These are phyloP conservation scores for Baryphthengus martii DNA, from an alignment of 2,113 vertebrate genomes.

Conservation along the genomic window DNA sequence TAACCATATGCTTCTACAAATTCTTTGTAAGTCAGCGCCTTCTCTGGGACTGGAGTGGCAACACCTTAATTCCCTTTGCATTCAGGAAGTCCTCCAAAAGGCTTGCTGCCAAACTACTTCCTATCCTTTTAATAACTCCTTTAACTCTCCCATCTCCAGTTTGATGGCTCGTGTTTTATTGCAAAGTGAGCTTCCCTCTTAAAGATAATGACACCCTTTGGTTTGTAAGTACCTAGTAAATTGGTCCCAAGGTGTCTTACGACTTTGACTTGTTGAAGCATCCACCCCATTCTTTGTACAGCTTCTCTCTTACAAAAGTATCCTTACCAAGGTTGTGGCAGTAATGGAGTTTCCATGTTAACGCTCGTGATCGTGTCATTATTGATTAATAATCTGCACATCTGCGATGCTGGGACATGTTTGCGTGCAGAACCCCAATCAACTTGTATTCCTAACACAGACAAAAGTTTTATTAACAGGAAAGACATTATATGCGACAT, in stretches of 20 bases:
- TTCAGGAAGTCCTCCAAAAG: not conserved
- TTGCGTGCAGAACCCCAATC: not conserved
- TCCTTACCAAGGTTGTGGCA: not conserved
- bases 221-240: conserved; percentile 40
- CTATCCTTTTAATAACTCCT: conserved; percentile 56
- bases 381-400: not conserved
- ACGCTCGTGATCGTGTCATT: rapidly evolving
- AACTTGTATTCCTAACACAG: not conserved
- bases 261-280: conserved; percentile 15
- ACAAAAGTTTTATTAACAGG: not conserved
- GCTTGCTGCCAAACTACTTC: not conserved
- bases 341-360: not conserved
- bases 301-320: not conserved
- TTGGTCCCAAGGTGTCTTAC: not conserved
- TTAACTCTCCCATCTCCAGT: conserved; percentile 53
- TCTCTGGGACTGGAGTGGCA: not conserved
- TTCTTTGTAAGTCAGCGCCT: not conserved
- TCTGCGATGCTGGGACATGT: not conserved
- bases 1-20: not conserved
- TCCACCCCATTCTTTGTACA: not conserved
- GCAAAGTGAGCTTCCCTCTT: conserved; percentile 45
- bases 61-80: not conserved
- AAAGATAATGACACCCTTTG: conserved; percentile 43
- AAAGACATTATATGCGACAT: not conserved
- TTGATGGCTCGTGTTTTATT: conserved; percentile 52